Evolutionary conservation across 2,113 vertebrate species (phyloP).

Genomic region (Archilochus colubris): DNA sequence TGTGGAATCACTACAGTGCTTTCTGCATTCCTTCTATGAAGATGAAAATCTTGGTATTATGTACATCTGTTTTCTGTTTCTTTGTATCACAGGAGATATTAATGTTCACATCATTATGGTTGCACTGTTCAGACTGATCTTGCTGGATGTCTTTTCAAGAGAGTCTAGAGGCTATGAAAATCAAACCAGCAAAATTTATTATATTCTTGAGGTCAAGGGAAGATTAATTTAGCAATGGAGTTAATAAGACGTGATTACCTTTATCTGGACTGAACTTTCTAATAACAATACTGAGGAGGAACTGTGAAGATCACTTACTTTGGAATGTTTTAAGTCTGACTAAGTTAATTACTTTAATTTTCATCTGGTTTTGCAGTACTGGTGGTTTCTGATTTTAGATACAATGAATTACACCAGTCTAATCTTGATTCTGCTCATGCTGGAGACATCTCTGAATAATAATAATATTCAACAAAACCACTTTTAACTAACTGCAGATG

Average conservation of each 20-base stretch:
- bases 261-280: background rate
- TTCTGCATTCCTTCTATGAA: background rate
- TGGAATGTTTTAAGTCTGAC: background rate
- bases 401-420: background rate
- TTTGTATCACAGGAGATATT: background rate
- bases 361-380: background rate
- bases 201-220: background rate
- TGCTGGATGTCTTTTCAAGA: background rate
- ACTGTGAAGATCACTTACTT: background rate
- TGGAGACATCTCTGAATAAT: background rate
- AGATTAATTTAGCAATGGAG: background rate
- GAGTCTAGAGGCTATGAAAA: background rate
- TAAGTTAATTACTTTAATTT: background rate
- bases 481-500: background rate
- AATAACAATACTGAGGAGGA: background rate
- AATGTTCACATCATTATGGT: background rate
- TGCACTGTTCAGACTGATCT: background rate
- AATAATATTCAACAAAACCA: background rate
- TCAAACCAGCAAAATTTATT: background rate
- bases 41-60: background rate
- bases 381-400: background rate
- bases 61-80: background rate
- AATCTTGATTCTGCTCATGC: background rate
- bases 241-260: constrained; percentile 6
- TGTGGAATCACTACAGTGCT: background rate